Percentiles rank a stretch among this genome's conserved stretches.
These are phyloP conservation scores for Linnaemya tessellans DNA, from an alignment of 2,888 invertebrate species.

Conservation along the genomic window DNA sequence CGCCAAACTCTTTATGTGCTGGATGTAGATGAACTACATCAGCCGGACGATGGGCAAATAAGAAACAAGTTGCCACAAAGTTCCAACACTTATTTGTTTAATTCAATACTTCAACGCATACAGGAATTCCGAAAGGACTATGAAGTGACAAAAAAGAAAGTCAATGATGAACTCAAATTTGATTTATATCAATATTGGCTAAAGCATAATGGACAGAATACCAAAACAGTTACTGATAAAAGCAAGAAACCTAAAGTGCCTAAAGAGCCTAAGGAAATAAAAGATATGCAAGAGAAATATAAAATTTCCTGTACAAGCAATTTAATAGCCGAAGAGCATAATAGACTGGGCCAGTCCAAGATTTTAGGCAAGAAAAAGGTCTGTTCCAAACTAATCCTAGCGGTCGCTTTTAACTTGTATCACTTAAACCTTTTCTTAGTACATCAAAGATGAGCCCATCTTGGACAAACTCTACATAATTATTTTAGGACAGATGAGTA, in stretches of 20 bases:
- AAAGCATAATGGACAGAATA: conserved; percentile 29
- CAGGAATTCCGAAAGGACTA: conserved; percentile 65
- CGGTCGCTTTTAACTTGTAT: neutral
- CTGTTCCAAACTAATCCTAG: neutral
- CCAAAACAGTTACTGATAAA: neutral
- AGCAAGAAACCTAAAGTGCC: neutral
- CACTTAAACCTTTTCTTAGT: conserved; percentile 54
- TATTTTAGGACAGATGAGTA: conserved; percentile 75
- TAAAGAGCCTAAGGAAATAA: neutral
- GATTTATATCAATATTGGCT: conserved; percentile 72
- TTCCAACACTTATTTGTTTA: neutral
- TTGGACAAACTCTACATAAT: conserved; percentile 75
- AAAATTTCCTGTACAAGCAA: neutral
- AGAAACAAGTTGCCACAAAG: conserved; percentile 4
- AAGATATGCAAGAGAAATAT: neutral
- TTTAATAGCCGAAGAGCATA: conserved; percentile 13
- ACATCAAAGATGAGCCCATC: conserved; percentile 76
- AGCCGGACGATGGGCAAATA: conserved; percentile 6
- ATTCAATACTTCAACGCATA: conserved; percentile 37
- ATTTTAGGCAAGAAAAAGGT: conserved; percentile 74
- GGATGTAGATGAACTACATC: conserved; percentile 74
- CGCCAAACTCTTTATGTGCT: conserved; percentile 76
- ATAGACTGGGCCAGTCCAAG: conserved; percentile 71
- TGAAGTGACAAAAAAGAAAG: conserved; percentile 37
- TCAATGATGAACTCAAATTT: conserved; percentile 69